phyloP scores from a whole-genome alignment of 2,113 vertebrate species.

The Otolemur garnettii region DNA sequence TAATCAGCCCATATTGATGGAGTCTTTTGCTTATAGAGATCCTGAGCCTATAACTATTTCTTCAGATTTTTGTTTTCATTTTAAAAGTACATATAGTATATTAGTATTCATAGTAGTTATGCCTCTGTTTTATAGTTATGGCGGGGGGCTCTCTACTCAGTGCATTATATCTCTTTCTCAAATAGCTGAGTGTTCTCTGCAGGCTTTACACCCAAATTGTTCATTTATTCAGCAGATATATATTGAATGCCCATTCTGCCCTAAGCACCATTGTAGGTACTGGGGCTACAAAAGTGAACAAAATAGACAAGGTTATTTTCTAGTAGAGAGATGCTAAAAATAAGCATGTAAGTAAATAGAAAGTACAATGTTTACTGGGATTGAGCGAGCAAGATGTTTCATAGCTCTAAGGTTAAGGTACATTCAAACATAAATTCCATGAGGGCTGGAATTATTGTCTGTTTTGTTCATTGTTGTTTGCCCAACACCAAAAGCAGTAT shows the following conservation, averaged over 20 bases:
- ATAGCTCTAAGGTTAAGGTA: background rate
- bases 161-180: background rate
- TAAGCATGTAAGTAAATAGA: background rate
- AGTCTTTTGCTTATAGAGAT: background rate
- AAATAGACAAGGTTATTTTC: background rate
- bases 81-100: background rate
- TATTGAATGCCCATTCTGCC: background rate
- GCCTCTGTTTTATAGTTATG: background rate
- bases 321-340: background rate
- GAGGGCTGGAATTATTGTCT: background rate
- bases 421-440: background rate
- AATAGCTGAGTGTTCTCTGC: background rate
- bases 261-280: background rate
- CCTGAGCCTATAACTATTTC: background rate
- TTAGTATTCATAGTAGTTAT: background rate
- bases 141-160: background rate
- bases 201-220: background rate
- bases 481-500: background rate
- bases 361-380: too few species aligned
- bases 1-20: background rate
- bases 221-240: background rate
- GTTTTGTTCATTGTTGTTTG: slow-evolving; percentile 13
- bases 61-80: slow-evolving; percentile 3
- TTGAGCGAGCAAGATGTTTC: background rate
- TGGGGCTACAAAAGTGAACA: background rate